These are phyloP conservation scores for Gymnoscelis rufifasciata DNA, from an alignment of 2,888 invertebrate species.

Conservation along the genomic window DNA sequence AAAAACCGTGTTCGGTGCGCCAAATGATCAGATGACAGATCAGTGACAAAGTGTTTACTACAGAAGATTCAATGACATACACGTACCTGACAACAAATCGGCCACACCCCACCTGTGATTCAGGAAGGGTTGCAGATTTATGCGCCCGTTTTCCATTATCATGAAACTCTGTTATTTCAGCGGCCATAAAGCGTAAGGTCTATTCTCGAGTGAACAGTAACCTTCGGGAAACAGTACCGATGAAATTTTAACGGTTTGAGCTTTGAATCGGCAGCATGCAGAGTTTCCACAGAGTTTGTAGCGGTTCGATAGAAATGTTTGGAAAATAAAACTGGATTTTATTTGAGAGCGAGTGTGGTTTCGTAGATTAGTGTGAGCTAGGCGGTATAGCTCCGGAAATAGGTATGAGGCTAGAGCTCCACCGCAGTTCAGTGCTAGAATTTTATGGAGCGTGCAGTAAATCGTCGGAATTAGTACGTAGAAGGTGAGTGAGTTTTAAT, in stretches of 20 bases:
- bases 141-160: slow-evolving; percentile 4
- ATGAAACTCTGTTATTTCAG: slow-evolving; percentile 5
- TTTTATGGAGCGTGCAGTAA: slow-evolving; percentile 4
- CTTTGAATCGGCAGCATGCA: slow-evolving; percentile 9
- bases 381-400: slow-evolving; percentile 3
- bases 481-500: not conserved
- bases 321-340: slow-evolving; percentile 19
- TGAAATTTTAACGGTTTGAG: slow-evolving; percentile 4
- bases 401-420: slow-evolving; percentile 6
- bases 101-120: not conserved
- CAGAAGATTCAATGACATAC: no score
- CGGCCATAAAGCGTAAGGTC: slow-evolving; percentile 1
- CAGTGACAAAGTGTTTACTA: no score
- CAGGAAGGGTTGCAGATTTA: not conserved
- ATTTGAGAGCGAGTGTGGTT: slow-evolving; percentile 9
- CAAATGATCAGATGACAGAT: no score
- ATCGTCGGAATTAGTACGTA: not conserved
- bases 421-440: not conserved
- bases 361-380: slow-evolving; percentile 9
- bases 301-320: slow-evolving; percentile 17
- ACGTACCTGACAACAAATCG: no score
- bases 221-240: slow-evolving; percentile 2
- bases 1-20: no score
- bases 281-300: slow-evolving; percentile 12
- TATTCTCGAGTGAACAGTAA: slow-evolving; percentile 6